Percentiles rank a stretch among this genome's conserved stretches.
phyloP scores from a whole-genome alignment of 1,140 invertebrate genomes.

The Aphaenogaster rudis region DNA sequence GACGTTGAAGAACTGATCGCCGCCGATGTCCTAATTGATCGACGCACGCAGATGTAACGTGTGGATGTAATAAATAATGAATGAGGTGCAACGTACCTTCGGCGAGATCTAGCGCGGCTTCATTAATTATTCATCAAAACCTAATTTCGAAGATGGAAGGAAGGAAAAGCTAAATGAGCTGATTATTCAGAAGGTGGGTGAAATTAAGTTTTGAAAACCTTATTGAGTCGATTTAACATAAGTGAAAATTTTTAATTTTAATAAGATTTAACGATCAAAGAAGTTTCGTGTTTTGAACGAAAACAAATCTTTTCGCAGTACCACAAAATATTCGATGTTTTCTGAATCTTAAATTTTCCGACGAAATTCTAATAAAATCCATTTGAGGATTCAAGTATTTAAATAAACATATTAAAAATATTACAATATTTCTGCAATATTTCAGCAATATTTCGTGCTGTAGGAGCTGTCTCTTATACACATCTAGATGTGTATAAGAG shows the following conservation, averaged over 20 bases:
- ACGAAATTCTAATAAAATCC: background rate
- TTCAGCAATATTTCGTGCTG: no score
- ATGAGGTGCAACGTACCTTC: constrained; percentile 39
- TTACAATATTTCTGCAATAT: background rate
- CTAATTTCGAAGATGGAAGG: constrained; percentile 17
- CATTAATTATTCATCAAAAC: constrained; percentile 42
- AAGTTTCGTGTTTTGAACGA: background rate
- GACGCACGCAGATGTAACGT: constrained; percentile 31
- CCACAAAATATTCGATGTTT: background rate
- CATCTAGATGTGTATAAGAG: no score
- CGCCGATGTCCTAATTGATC: constrained; percentile 47
- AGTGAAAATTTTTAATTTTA: background rate
- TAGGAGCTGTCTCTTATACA: no score
- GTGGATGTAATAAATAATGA: constrained; percentile 48
- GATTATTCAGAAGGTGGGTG: constrained; percentile 11
- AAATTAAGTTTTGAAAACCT: constrained; percentile 23
- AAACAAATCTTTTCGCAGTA: background rate
- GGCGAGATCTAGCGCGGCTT: background rate
- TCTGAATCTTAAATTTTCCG: background rate
- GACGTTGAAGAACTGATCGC: constrained; percentile 23
- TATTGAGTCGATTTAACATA: background rate
- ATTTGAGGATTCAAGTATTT: background rate
- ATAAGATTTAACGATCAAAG: background rate
- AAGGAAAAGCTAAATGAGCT: background rate
- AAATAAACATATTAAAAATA: background rate